Base-by-base conservation (phyloP, 2,797 vertebrate species). In the Falco peregrinus region DNA sequence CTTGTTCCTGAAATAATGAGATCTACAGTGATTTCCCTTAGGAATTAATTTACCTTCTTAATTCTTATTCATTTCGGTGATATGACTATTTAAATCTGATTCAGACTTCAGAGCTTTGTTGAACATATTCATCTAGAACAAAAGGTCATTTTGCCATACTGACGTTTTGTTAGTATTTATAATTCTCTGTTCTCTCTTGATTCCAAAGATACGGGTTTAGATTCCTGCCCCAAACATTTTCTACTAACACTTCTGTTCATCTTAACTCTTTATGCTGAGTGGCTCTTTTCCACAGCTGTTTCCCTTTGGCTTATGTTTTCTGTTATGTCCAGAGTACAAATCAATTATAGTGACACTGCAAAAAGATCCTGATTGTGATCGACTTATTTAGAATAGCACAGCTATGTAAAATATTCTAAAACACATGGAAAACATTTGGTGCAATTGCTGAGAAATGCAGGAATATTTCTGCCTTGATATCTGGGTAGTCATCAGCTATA, bases 11-110 rank as follows among this genome's bases (percentile, higher is more conserved):
- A 97, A 95, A 97, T 98, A 98, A 98, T 98, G 98, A 98, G 98
- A 97, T 98, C 96, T 97, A 97, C 95, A 94, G 96, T 96, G 97
- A 98, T 98, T 98, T 98, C 98, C 98, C 98, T 96, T 92, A 97
- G 98, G 97, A 98, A 98, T 98, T 98, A 98, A 98, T 98, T 98
- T 98, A 97, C 97, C 97, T 97, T 97, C 95, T 97, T 97, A 98
- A 97, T 98, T 98, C 96, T 95, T 86, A 96, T 75, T 98, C 97
- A 94, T 97, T 98, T 97, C 85, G 95, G 96, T 97, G 94, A 96
- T 93, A 79, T 31, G 68, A 81, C 83, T 97, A 67, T 95, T 95
- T 97, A 97, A 96, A 87, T 94, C 89, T 94, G 81, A 92, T 82
- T 92, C 92, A 57, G 70, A 87, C 84, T 95, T 95, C 93, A 92